These are phyloP conservation scores for Florisuga fusca DNA, from an alignment of 2,797 vertebrate genomes.

Conservation along the genomic window DNA sequence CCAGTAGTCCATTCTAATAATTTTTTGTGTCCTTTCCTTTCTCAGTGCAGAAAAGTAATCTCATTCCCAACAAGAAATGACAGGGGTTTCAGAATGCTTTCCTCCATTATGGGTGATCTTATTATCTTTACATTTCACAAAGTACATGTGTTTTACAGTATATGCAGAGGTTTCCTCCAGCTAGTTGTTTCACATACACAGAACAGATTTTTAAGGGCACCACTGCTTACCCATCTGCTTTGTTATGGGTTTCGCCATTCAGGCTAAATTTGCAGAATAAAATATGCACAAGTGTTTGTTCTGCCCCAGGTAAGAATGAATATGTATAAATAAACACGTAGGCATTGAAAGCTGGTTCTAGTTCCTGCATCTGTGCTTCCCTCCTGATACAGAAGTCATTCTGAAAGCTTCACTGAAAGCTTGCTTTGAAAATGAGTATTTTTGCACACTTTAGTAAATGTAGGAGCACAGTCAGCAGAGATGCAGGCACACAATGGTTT, in stretches of 20 bases:
- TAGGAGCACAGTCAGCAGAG: background rate
- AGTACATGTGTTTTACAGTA: background rate
- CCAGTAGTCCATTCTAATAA: background rate
- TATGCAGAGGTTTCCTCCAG: background rate
- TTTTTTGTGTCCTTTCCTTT: background rate
- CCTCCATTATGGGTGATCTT: background rate
- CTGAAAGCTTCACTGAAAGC: conserved; percentile 41
- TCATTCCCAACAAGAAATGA: background rate
- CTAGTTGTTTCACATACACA: background rate
- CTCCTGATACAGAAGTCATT: conserved; percentile 34
- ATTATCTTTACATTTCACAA: background rate
- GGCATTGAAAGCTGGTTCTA: conserved; percentile 24
- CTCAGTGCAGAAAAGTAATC: background rate
- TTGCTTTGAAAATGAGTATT: conserved; percentile 63
- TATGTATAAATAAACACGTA: background rate
- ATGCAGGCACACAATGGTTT: conserved; percentile 1
- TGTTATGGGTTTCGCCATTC: background rate
- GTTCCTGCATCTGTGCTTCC: background rate
- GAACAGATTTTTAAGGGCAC: background rate
- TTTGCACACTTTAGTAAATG: conserved; percentile 52
- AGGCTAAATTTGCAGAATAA: background rate
- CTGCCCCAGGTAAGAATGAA: background rate
- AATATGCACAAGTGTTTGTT: background rate
- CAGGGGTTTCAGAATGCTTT: background rate
- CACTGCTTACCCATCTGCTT: background rate